Conservation (phyloP, 2,888 invertebrate species). For the Leuctra nigra region DNA sequence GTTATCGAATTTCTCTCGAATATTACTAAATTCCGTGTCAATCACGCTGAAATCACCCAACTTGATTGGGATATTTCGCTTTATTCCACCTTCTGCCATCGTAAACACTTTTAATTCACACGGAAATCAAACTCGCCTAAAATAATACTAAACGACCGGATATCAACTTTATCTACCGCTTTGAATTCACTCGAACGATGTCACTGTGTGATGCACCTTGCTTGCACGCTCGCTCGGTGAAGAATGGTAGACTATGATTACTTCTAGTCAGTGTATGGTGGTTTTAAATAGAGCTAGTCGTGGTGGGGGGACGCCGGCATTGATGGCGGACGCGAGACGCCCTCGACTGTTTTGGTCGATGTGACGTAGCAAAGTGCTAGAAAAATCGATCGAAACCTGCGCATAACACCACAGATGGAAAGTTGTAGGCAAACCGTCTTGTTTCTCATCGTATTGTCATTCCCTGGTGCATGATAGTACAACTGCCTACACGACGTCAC, state of each 20-base stretch:
- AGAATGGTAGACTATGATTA: too few relatives aligned
- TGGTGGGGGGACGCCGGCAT: not conserved
- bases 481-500: too few relatives aligned
- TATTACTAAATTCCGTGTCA: slow-evolving; percentile 94
- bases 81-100: slow-evolving; percentile 79
- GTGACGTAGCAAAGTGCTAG: slow-evolving; percentile 5
- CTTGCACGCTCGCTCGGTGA: too few relatives aligned
- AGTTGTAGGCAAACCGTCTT: not conserved
- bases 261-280: too few relatives aligned
- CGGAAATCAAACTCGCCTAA: too few relatives aligned
- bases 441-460: not conserved
- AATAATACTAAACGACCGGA: not conserved
- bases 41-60: slow-evolving; percentile 92
- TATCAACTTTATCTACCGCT: too few relatives aligned
- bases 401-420: slow-evolving; percentile 8
- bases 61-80: slow-evolving; percentile 88
- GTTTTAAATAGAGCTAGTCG: not conserved
- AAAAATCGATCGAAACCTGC: not conserved
- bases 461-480: too few relatives aligned
- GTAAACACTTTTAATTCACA: too few relatives aligned
- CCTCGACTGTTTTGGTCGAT: not conserved
- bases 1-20: slow-evolving; percentile 89
- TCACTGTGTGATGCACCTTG: too few relatives aligned
- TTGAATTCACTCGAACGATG: too few relatives aligned
- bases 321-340: too few relatives aligned